These are phyloP conservation scores for Scrobipalpa atriplicella DNA, from an alignment of 2,888 invertebrate genomes.

Conservation along the genomic window DNA sequence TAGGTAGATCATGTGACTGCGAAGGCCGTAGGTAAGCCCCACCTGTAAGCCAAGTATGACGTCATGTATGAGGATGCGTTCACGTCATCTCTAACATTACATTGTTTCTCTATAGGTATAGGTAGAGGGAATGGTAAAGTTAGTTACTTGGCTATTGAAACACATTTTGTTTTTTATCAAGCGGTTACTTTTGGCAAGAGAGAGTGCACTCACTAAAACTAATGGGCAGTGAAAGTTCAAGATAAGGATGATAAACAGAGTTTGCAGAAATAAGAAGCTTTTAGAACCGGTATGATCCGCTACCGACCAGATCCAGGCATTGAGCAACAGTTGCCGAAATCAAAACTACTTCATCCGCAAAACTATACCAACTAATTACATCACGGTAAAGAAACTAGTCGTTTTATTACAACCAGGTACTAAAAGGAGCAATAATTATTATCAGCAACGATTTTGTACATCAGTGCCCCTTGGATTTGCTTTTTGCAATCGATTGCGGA, in stretches of 20 bases:
- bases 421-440: slow-evolving; percentile 34
- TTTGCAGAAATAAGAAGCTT: slow-evolving; percentile 4
- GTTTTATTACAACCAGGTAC: slow-evolving; percentile 23
- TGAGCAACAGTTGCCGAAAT: slow-evolving; percentile 10
- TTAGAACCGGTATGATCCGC: not conserved
- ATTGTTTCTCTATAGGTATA: not conserved
- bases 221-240: not conserved
- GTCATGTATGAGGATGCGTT: slow-evolving; percentile 10
- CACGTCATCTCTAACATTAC: not conserved
- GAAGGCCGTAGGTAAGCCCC: slow-evolving; percentile 53
- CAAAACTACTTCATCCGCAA: slow-evolving; percentile 20
- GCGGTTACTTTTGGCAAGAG: slow-evolving; percentile 2
- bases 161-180: not conserved
- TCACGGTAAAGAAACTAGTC: slow-evolving; percentile 29
- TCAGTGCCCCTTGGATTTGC: slow-evolving; percentile 34
- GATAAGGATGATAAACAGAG: slow-evolving; percentile 5
- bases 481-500: slow-evolving; percentile 40
- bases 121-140: no score
- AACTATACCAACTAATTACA: slow-evolving; percentile 30
- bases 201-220: not conserved
- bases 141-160: not conserved
- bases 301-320: not conserved
- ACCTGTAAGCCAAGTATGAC: not conserved
- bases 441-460: slow-evolving; percentile 34
- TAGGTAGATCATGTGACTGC: slow-evolving; percentile 60